Evolutionary conservation across 64 coral and sea anemone species (phyloP), one percentile per base, ranked within the genome.

Genomic region (Montipora efflorescens): DNA sequence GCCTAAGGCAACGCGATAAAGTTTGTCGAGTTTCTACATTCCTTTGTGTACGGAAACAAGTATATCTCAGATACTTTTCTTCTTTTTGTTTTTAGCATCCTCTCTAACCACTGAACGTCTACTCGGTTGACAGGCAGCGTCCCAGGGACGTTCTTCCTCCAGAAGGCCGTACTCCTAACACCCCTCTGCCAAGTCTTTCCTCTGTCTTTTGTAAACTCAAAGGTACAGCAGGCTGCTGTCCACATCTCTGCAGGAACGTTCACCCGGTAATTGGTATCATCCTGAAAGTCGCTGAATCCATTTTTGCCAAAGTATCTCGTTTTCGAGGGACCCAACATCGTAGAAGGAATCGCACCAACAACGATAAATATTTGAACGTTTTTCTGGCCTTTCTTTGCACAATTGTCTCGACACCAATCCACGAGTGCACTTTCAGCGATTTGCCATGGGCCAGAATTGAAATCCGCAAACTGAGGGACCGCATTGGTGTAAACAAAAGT

Each of bases 181-280:
- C 46, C 78, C 5, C 2, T 16, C 6, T 48, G 0, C 49, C 16
- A 80, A 4, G n/a, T 53, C 22, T 25, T 36, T 53, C n/a, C 15
- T 80, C n/a, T 19, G 78, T 57, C 78, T 57, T 80, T 11, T 80
- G 48, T 80, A 48, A 19, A 58, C 4, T 55, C 50, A 80, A 57
- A 80, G 78, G 78, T 80, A 11, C 78, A 80, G 50, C 78, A 80
- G 48, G 78, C 78, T 3, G 49, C 78, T 9, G 78, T 80, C 78
- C 78, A 80, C 78, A 80, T 80, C 19, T 21, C 78, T 80, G 5
- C 4, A 48, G 78, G 78, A 57, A 80, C 78, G 4, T 80, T 80
- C 46, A 80, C 78, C 7, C 78, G 78, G n/a, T 25, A 80, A 11
- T 57, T 57, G 13, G 77, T 79, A 16, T 21, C 18, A 48, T 80